phyloP scores from a whole-genome alignment of 1,140 invertebrate species.

The Sinonovacula constricta region DNA sequence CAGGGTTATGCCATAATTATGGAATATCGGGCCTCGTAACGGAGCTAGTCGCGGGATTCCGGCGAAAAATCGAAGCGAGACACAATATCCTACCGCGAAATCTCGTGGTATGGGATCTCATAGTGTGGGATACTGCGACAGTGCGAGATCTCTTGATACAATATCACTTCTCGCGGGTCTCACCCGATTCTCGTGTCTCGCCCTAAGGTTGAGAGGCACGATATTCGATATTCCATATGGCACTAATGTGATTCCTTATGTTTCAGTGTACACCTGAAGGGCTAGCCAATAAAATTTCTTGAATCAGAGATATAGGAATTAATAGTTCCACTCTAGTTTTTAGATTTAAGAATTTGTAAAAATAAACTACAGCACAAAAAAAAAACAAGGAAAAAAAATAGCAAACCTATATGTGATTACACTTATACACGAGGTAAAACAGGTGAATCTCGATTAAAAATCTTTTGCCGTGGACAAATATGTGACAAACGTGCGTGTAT shows the following conservation, averaged over 20 bases:
- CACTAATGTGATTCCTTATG: slow-evolving; percentile 20
- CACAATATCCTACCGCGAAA: slow-evolving; percentile 17
- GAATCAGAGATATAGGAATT: slow-evolving; percentile 3
- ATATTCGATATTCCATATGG: slow-evolving; percentile 26
- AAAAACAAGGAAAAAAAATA: too few relatives aligned
- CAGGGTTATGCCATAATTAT: slow-evolving; percentile 22
- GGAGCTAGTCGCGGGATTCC: slow-evolving; percentile 5
- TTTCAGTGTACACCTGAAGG: slow-evolving; percentile 25
- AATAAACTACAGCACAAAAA: too few relatives aligned
- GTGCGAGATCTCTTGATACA: not conserved
- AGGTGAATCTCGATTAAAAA: slow-evolving; percentile 6
- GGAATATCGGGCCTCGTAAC: slow-evolving; percentile 17
- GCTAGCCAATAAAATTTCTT: slow-evolving; percentile 20
- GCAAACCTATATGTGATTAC: slow-evolving; percentile 16
- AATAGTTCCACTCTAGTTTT: slow-evolving; percentile 20
- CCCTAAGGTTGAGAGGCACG: slow-evolving; percentile 19
- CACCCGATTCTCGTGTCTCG: slow-evolving; percentile 15
- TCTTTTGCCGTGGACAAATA: slow-evolving; percentile 8
- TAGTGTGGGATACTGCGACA: not conserved
- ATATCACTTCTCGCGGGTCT: not conserved
- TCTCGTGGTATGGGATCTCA: not conserved
- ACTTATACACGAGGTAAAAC: slow-evolving; percentile 29
- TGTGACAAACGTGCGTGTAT: slow-evolving; percentile 18
- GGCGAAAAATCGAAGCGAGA: slow-evolving; percentile 21
- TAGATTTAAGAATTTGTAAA: slow-evolving; percentile 17